Evolutionary conservation across 2,888 invertebrate species (phyloP).

Genomic region (Ennomos quercinarius): DNA sequence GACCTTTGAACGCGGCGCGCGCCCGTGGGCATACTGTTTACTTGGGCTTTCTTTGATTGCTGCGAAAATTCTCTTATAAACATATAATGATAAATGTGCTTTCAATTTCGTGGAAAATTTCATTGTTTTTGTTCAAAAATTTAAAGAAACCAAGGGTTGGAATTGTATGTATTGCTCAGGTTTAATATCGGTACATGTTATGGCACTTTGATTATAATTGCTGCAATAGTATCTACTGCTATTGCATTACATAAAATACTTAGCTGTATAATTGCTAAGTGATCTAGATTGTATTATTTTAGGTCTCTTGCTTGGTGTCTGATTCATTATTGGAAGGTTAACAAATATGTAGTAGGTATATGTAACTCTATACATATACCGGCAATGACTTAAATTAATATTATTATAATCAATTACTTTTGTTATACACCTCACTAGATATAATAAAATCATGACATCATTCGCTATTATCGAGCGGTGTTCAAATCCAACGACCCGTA

Average conservation of each 20-base stretch:
- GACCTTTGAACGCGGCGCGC: too few relatives aligned
- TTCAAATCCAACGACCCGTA: slow-evolving; percentile 15
- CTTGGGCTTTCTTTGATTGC: slow-evolving; percentile 29
- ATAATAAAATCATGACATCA: slow-evolving; percentile 49
- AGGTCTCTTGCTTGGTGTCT: too few relatives aligned
- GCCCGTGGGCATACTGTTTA: slow-evolving; percentile 36
- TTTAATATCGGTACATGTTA: too few relatives aligned
- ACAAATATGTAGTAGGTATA: too few relatives aligned
- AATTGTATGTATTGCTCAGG: too few relatives aligned
- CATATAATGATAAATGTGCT: slow-evolving; percentile 10
- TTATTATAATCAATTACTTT: slow-evolving; percentile 29
- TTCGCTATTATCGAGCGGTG: slow-evolving; percentile 32
- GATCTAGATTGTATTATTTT: too few relatives aligned
- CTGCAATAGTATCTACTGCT: too few relatives aligned
- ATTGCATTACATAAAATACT: too few relatives aligned
- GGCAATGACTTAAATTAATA: slow-evolving; percentile 35
- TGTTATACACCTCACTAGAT: slow-evolving; percentile 32
- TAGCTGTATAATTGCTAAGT: too few relatives aligned
- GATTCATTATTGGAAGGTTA: too few relatives aligned
- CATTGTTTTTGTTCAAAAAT: not conserved
- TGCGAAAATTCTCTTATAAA: slow-evolving; percentile 14
- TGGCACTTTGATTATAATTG: too few relatives aligned
- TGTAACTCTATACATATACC: slow-evolving; percentile 8
- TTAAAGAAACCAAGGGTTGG: too few relatives aligned
- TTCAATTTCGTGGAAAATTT: slow-evolving; percentile 15